phyloP scores from a whole-genome alignment of 2,888 invertebrate genomes.

The Apantesis nais region DNA sequence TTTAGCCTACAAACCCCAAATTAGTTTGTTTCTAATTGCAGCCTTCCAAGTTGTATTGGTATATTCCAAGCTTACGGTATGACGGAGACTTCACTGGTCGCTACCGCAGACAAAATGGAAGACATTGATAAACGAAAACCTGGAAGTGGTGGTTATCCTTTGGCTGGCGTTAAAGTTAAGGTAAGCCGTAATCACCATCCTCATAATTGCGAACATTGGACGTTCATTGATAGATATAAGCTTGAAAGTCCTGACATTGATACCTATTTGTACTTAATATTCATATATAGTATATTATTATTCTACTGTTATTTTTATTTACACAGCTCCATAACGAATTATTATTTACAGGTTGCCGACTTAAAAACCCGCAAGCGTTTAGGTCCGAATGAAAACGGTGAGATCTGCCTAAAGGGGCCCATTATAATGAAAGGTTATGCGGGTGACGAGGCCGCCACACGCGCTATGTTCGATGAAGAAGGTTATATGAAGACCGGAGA shows the following conservation, averaged over 20 bases:
- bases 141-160: conserved; percentile 66
- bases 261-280: neutral
- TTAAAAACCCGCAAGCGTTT: conserved; percentile 56
- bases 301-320: neutral
- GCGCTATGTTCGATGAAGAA: conserved; percentile 62
- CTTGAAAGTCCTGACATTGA: neutral
- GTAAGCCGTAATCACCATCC: conserved; percentile 35
- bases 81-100: conserved; percentile 70
- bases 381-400: conserved; percentile 61
- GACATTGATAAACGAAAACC: conserved; percentile 51
- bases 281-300: neutral
- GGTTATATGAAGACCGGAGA: conserved; percentile 72
- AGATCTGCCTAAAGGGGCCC: conserved; percentile 67
- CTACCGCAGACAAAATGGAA: conserved; percentile 58
- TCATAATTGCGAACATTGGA: neutral
- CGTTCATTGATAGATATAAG: too few relatives aligned
- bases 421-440: conserved; percentile 68
- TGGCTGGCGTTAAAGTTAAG: conserved; percentile 64
- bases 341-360: conserved; percentile 69
- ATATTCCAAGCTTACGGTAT: conserved; percentile 74
- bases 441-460: conserved; percentile 57
- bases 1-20: neutral
- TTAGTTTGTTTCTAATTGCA: conserved; percentile 31
- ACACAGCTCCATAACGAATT: neutral
- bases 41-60: conserved; percentile 67